A percentile compares a stretch with the other conserved stretches of the same genome.
Evolutionary conservation across 2,888 invertebrate genomes (phyloP).

Genomic region (Heliconius sara): DNA sequence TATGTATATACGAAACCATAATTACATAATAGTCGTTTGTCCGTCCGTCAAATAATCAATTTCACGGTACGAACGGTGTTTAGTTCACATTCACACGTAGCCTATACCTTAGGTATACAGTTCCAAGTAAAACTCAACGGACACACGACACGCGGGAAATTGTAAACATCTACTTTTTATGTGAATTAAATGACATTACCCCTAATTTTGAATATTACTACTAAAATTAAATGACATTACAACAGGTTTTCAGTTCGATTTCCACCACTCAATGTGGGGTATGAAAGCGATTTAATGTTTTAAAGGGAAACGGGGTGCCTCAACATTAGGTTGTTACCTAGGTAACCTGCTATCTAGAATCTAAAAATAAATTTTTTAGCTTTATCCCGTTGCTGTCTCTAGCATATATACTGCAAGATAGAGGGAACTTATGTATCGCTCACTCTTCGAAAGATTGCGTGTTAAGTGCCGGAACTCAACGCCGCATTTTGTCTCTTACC

Average conservation of each 20-base stretch:
- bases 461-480: no score
- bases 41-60: conserved; percentile 30
- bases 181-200: conserved; percentile 21
- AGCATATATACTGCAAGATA: no score
- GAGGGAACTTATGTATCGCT: no score
- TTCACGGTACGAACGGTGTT: conserved; percentile 51
- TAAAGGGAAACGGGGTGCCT: neutral
- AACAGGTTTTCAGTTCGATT: no score
- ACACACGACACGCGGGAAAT: conserved; percentile 55
- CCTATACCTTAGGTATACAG: conserved; percentile 10
- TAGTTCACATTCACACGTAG: conserved; percentile 54
- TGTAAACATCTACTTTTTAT: conserved; percentile 37
- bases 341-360: no score
- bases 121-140: conserved; percentile 54
- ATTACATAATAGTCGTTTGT: conserved; percentile 32
- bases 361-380: no score
- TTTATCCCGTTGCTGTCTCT: no score
- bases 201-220: neutral
- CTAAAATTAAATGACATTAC: neutral
- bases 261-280: neutral
- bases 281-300: neutral
- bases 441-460: no score
- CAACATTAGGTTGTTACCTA: neutral
- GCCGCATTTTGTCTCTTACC: no score
- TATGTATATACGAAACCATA: conserved; percentile 14